phyloP scores from a whole-genome alignment of 37 sponge, comb jelly and placozoan species.

The Tethya wilhelma region DNA sequence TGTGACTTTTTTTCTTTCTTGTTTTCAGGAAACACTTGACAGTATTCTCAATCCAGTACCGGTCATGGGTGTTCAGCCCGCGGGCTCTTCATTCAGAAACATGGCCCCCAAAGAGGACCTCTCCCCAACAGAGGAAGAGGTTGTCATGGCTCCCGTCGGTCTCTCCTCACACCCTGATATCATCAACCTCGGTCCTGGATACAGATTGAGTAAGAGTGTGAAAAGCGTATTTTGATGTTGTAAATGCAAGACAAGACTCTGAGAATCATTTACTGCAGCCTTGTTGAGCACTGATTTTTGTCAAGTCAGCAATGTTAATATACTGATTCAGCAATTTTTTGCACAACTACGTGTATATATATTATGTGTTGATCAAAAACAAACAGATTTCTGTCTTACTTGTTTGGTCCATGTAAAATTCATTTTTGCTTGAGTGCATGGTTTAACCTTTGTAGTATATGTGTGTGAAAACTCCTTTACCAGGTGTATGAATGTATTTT shows the following conservation, averaged over 20 bases:
- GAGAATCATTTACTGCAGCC: no score
- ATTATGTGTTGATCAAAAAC: no score
- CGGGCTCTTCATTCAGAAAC: background rate
- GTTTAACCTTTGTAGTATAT: background rate
- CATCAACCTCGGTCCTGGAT: conserved; percentile 3
- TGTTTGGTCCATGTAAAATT: no score
- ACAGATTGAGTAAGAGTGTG: conserved; percentile 16
- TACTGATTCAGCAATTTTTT: no score
- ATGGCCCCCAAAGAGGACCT: background rate
- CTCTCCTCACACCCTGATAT: conserved; percentile 49
- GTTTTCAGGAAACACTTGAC: conserved; percentile 1
- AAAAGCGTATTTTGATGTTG: no score
- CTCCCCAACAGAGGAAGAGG: background rate
- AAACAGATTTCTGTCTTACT: no score
- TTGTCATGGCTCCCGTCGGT: background rate
- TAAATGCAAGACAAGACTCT: no score
- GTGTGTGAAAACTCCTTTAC: conserved; percentile 1
- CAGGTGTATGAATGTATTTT: no score
- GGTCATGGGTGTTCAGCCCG: background rate
- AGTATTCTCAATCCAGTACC: background rate
- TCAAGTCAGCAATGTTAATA: no score
- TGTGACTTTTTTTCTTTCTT: background rate
- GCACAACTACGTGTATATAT: no score
- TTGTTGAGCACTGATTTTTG: no score
- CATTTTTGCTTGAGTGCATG: no score